Base-by-base conservation (phyloP, 2,888 invertebrate species). In the Graphium colonna region DNA sequence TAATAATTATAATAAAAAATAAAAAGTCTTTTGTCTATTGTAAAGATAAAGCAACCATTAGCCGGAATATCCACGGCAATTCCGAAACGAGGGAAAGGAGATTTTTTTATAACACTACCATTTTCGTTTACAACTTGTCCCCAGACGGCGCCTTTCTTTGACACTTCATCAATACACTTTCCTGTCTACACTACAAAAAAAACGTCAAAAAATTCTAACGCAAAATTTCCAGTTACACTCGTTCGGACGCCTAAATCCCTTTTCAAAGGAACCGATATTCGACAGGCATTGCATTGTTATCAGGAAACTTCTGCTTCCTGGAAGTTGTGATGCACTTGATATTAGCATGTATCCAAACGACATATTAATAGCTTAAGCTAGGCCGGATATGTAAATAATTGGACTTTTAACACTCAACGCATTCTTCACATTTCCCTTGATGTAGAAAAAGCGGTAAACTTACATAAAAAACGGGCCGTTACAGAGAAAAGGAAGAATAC, bases 401-500 rank as follows among this genome's bases (percentile, higher is more conserved):
- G 31, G 26, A 39, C 17, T 42, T 38, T 7, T 38, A 46, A 16
- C 33, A 46, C 42, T 42, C 10, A 33, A 12, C 16, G 17, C 9
- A 16, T 13, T 12, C 39, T 39, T 21, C 10, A 5, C 8, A 8
- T 21, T 47, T 13, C 36, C 4, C 8, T 38, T 1, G n/a, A 45
- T 13, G 21, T 21, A 15, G 13, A 17, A 38, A 33, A 45, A 45
- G 31, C 17, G 7, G 18, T 17, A 17, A 31, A 17, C 12, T 15
- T 36, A 9, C 46, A 4, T 15, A 42, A 47, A 38, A 15, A 52
- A 47, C 21, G 9, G 36, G n/a, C 38, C 36, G 43, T 51, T 60
- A 54, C 60, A 61, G 40, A 58, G 60, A 55, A 60, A 60, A 61
- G 31, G 12, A 31, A 31, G 28, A 49, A 49, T 48, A 31, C 9